Evolutionary conservation across 2,888 invertebrate species (phyloP).

Genomic region (Chelonus formosanus): DNA sequence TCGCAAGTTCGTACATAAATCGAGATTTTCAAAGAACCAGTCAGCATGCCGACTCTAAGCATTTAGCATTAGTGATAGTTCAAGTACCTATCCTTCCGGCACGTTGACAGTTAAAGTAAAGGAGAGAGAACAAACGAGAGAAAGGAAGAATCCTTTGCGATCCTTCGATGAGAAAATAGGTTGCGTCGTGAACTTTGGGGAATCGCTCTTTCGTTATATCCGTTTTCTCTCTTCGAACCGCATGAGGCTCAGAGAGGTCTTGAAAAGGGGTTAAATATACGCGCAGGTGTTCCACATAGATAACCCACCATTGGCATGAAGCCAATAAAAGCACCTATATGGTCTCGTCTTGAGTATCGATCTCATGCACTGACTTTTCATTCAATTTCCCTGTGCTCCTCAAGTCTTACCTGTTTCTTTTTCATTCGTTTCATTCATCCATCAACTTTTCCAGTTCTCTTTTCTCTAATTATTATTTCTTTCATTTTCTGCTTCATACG

Average conservation of each 20-base stretch:
- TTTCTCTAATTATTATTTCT: too few relatives aligned
- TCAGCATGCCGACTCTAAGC: conserved; percentile 10
- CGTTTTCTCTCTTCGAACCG: conserved; percentile 17
- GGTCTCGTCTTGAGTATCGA: conserved; percentile 48
- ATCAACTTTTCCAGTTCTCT: too few relatives aligned
- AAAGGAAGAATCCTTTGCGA: conserved; percentile 6
- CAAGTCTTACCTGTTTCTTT: not conserved
- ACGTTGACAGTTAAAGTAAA: conserved; percentile 2
- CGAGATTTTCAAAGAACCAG: conserved; percentile 16
- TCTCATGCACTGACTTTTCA: conserved; percentile 42
- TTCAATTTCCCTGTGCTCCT: conserved; percentile 37
- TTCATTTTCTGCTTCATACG: too few relatives aligned
- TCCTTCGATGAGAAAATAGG: conserved; percentile 12
- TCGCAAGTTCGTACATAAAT: conserved; percentile 19
- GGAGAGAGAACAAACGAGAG: not conserved
- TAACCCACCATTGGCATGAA: conserved; percentile 59
- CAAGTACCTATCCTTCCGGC: conserved; percentile 20
- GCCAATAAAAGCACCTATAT: conserved; percentile 59
- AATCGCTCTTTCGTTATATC: conserved; percentile 18
- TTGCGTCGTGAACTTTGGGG: not conserved
- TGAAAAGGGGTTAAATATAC: conserved; percentile 39
- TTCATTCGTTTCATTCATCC: too few relatives aligned
- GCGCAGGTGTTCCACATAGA: conserved; percentile 63
- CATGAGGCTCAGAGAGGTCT: conserved; percentile 12
- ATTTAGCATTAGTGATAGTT: conserved; percentile 13